Evolutionary conservation across 2,888 invertebrate genomes (phyloP).

Genomic region (Buathra laborator): DNA sequence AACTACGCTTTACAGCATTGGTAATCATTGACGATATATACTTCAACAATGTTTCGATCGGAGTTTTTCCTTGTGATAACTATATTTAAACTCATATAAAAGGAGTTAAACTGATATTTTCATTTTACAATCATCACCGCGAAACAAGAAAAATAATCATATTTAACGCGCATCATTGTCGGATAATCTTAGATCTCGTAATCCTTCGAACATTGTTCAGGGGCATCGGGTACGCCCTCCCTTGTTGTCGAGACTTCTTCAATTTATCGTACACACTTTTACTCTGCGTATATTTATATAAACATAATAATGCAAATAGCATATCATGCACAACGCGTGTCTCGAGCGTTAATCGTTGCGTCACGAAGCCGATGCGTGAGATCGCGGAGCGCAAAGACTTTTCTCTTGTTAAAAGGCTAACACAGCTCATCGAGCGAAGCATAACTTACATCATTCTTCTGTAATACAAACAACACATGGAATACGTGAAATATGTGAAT

Average conservation of each 20-base stretch:
- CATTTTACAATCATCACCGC: neutral
- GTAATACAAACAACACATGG: neutral
- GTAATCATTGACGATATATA: neutral
- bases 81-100: neutral
- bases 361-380: conserved; percentile 29
- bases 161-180: conserved; percentile 3
- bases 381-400: conserved; percentile 22
- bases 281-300: neutral
- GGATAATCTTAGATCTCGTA: conserved; percentile 39
- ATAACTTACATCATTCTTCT: conserved; percentile 34
- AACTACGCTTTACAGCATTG: neutral
- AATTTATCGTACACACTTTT: conserved; percentile 21
- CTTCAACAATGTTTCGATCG: neutral
- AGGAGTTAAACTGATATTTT: neutral
- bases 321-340: conserved; percentile 33
- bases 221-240: conserved; percentile 53
- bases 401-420: conserved; percentile 33
- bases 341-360: conserved; percentile 53
- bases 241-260: conserved; percentile 30
- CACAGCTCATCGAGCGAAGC: conserved; percentile 24
- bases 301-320: conserved; percentile 35
- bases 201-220: conserved; percentile 49
- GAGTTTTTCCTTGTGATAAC: neutral
- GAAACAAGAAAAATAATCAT: neutral
- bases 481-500: neutral